A percentile compares a stretch with the other conserved stretches of the same genome.
Evolutionary conservation across 1,140 invertebrate genomes (phyloP).

Genomic region (Capitella teleta): DNA sequence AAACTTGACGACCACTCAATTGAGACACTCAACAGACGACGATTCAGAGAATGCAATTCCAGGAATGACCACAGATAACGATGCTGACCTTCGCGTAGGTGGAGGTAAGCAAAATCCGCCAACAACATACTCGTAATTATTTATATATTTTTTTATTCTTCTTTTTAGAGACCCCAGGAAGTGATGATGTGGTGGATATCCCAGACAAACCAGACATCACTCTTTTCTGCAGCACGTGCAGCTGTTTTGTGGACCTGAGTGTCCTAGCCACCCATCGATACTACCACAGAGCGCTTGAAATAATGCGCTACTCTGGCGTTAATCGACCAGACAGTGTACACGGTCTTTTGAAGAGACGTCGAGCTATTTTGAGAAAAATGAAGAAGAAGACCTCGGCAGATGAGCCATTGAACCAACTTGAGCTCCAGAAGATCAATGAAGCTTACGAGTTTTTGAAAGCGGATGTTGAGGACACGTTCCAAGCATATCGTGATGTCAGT

Average conservation of each 20-base stretch:
- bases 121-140: background rate
- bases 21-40: too few relatives aligned
- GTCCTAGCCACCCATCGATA: conserved; percentile 22
- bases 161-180: background rate
- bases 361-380: conserved; percentile 20
- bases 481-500: conserved; percentile 16
- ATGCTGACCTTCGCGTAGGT: background rate
- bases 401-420: conserved; percentile 16
- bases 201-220: conserved; percentile 23
- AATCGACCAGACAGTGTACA: conserved; percentile 15
- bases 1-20: too few relatives aligned
- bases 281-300: conserved; percentile 24
- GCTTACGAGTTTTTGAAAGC: conserved; percentile 35
- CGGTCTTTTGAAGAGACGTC: conserved; percentile 20
- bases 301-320: conserved; percentile 19
- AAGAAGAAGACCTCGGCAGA: conserved; percentile 10
- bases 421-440: conserved; percentile 27
- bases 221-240: conserved; percentile 28
- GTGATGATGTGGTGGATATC: too few relatives aligned
- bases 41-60: too few relatives aligned
- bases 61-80: background rate
- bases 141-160: background rate
- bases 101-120: background rate
- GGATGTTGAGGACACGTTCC: conserved; percentile 22
- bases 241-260: conserved; percentile 20